These are phyloP conservation scores for Sphaeramia orbicularis DNA, from an alignment of 2,797 vertebrate species.

Conservation along the genomic window DNA sequence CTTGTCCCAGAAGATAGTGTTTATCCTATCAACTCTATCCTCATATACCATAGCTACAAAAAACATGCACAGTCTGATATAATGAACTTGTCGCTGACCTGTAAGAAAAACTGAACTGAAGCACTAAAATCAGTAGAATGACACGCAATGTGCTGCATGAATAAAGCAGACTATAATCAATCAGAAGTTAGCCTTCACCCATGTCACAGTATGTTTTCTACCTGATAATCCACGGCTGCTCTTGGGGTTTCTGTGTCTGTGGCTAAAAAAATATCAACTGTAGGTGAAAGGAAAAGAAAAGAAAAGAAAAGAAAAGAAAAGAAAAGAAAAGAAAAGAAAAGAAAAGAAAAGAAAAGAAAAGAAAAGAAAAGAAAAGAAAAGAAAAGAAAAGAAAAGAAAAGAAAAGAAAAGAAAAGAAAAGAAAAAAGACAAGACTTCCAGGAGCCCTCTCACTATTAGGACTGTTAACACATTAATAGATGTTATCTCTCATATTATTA, in stretches of 20 bases:
- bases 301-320: no score
- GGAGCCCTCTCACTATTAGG: conserved; percentile 1
- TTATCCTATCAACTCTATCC: conserved; percentile 14
- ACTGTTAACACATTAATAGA: conserved; percentile 29
- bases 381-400: no score
- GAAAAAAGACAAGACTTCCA: neutral
- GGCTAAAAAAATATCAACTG: conserved; percentile 37
- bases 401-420: neutral
- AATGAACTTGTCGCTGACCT: conserved; percentile 18
- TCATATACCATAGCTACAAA: conserved; percentile 9
- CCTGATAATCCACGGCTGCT: conserved; percentile 40
- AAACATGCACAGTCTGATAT: conserved; percentile 7
- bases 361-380: neutral
- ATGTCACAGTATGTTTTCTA: conserved; percentile 34
- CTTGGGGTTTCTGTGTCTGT: conserved; percentile 47
- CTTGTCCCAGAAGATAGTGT: neutral
- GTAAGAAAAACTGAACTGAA: neutral
- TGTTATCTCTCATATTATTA: conserved; percentile 29
- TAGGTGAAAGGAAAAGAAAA: conserved; percentile 30
- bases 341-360: no score
- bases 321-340: no score
- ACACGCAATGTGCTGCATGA: conserved; percentile 5
- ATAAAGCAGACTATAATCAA: conserved; percentile 28
- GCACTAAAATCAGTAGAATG: conserved; percentile 17
- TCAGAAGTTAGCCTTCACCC: conserved; percentile 20